phyloP scores from a whole-genome alignment of 2,797 vertebrate genomes.

The Parambassis ranga region DNA sequence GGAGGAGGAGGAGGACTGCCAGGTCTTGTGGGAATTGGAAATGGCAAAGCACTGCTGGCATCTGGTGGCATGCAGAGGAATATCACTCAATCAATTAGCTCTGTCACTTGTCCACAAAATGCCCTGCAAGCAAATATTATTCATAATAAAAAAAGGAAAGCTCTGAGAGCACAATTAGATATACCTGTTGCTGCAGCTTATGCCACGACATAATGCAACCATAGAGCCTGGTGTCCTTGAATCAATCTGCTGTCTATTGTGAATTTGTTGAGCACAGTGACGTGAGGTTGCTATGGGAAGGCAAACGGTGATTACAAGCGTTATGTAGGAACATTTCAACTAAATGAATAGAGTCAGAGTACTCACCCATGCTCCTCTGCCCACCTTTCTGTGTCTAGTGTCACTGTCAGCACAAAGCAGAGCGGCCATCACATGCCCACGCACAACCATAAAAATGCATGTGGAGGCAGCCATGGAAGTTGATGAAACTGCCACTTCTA shows the following conservation, averaged over 20 bases:
- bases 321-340: constrained; percentile 17
- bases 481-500: constrained; percentile 19
- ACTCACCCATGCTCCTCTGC: constrained; percentile 9
- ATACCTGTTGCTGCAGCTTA: not conserved
- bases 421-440: constrained; percentile 39
- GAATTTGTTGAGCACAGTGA: constrained; percentile 6
- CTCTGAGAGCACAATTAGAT: constrained; percentile 1
- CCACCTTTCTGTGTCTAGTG: constrained; percentile 18
- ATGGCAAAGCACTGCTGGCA: constrained; percentile 76
- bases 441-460: constrained; percentile 10
- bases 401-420: constrained; percentile 23
- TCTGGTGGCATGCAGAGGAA: constrained; percentile 77
- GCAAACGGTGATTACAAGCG: constrained; percentile 17
- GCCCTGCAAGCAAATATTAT: not conserved
- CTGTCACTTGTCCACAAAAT: constrained; percentile 32
- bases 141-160: not conserved
- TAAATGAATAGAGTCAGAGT: constrained; percentile 28
- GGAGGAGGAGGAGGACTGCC: not conserved
- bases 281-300: constrained; percentile 22
- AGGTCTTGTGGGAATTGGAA: constrained; percentile 62
- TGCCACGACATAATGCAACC: not conserved
- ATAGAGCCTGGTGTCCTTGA: constrained; percentile 9
- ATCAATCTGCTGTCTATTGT: constrained; percentile 5
- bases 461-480: constrained; percentile 29
- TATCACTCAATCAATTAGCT: constrained; percentile 48